Base-by-base conservation (phyloP, 2,888 invertebrate species). In the Acanthopleura granulata region DNA sequence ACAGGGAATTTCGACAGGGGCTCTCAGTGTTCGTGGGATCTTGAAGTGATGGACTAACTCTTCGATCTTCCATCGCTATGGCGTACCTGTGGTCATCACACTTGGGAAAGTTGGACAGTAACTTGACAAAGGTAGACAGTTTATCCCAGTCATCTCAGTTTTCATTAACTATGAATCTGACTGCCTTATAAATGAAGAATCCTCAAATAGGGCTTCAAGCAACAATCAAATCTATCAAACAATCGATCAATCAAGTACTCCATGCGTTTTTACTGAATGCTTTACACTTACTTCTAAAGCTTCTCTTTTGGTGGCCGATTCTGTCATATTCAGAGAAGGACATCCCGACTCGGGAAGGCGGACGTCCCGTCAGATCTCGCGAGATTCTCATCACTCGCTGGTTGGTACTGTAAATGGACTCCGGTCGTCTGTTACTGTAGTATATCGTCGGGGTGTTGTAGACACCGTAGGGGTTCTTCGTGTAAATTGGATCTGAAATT, bases 371-470 rank as follows among this genome's bases (percentile, higher is more conserved):
- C 27, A 27, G 6, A 25, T 66, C 66, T 27, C 66, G 22, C 29
- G 66, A 66, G 25, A 66, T 27, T 25, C 29, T 66, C 66, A 66
- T 22, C 15, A 66, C 22, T 25, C 66, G 66, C 29, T 66, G 66
- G 14, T 66, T 66, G n/a, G 57, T 57, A 12, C 57, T 57, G 57
- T 18, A 18, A n/a, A 57, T 57, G 25, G 22, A 66, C 25, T 66
- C 66, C 25, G 66, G 66, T 66, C 66, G 66, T 6, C 66, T 22
- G 57, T 57, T 57, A 14, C 66, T 66, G 66, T 66, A 66, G 29
- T 66, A 66, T 66, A 66, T 66, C 14, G 66, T 22, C 14, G 66
- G 22, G 22, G 66, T 66, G 25, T 27, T 66, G 29, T 66, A 27
- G 15, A 66, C 22, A 14, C 66, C 25, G 16, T 27, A 27, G 3